phyloP scores from a whole-genome alignment of 2,113 vertebrate species.

The Geococcyx californianus region DNA sequence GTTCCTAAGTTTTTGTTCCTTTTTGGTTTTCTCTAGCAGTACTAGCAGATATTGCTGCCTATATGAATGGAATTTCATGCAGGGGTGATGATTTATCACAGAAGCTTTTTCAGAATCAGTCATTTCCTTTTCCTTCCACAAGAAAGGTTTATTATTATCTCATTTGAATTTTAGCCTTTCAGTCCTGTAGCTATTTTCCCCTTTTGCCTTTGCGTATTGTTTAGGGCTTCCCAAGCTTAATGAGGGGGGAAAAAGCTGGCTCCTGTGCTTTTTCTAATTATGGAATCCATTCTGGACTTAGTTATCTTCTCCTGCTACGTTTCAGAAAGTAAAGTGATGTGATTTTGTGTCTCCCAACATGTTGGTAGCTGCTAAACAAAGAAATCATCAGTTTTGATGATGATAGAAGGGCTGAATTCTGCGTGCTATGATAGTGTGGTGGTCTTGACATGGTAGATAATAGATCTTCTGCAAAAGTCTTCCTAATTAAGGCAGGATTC shows the following conservation, averaged over 20 bases:
- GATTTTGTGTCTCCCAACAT: not conserved
- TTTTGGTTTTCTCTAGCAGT: not conserved
- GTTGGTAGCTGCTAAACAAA: not conserved
- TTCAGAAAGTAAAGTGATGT: not conserved
- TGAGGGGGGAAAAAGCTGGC: not conserved
- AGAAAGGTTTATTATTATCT: slow-evolving; percentile 43
- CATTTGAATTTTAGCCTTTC: slow-evolving; percentile 34
- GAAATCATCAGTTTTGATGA: not conserved
- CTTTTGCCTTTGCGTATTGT: slow-evolving; percentile 23
- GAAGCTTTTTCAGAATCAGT: slow-evolving; percentile 38
- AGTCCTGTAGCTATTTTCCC: not conserved
- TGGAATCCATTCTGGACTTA: not conserved
- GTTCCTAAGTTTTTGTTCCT: not conserved
- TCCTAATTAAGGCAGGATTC: not conserved
- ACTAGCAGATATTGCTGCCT: not conserved
- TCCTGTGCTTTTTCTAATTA: not conserved
- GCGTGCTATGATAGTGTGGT: not conserved
- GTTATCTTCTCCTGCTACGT: not conserved
- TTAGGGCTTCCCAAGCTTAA: slow-evolving; percentile 9
- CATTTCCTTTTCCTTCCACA: slow-evolving; percentile 59
- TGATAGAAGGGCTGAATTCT: not conserved
- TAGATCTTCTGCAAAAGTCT: not conserved
- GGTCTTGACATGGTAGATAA: not conserved
- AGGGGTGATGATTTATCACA: slow-evolving; percentile 45
- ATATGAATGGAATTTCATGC: not conserved